These are phyloP conservation scores for Silvanus unidentatus DNA, from an alignment of 2,888 invertebrate genomes.

Conservation along the genomic window DNA sequence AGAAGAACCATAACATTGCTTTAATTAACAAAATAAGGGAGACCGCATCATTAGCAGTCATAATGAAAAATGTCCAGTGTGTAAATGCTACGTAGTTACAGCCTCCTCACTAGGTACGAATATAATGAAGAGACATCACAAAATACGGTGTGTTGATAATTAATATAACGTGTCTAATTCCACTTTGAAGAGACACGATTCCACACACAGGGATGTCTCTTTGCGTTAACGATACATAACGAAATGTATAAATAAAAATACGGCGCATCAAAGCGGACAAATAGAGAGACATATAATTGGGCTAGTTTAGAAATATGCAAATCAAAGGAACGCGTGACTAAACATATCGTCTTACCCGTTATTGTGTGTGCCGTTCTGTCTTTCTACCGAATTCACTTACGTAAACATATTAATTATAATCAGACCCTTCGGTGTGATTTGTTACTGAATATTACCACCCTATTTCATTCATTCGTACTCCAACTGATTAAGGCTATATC, in stretches of 20 bases:
- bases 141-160: conserved; percentile 21
- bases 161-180: conserved; percentile 32
- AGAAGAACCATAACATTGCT: conserved; percentile 4
- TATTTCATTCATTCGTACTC: too few relatives aligned
- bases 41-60: conserved; percentile 23
- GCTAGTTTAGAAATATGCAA: conserved; percentile 45
- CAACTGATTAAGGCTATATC: too few relatives aligned
- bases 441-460: too few relatives aligned
- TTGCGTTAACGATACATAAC: conserved; percentile 40
- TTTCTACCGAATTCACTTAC: conserved; percentile 21
- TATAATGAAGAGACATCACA: neutral
- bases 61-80: conserved; percentile 22
- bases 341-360: conserved; percentile 43
- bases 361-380: conserved; percentile 17
- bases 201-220: conserved; percentile 24
- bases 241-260: conserved; percentile 42
- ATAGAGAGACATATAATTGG: conserved; percentile 39
- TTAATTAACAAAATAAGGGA: conserved; percentile 22
- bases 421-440: neutral
- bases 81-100: conserved; percentile 7
- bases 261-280: conserved; percentile 39
- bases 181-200: conserved; percentile 27
- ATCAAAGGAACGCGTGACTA: conserved; percentile 44
- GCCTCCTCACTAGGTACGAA: neutral
- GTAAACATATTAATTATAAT: conserved; percentile 35